A percentile compares a stretch with the other conserved stretches of the same genome.
These are phyloP conservation scores for Smutsia gigantea DNA, from an alignment of 2,797 vertebrate genomes.

Conservation along the genomic window DNA sequence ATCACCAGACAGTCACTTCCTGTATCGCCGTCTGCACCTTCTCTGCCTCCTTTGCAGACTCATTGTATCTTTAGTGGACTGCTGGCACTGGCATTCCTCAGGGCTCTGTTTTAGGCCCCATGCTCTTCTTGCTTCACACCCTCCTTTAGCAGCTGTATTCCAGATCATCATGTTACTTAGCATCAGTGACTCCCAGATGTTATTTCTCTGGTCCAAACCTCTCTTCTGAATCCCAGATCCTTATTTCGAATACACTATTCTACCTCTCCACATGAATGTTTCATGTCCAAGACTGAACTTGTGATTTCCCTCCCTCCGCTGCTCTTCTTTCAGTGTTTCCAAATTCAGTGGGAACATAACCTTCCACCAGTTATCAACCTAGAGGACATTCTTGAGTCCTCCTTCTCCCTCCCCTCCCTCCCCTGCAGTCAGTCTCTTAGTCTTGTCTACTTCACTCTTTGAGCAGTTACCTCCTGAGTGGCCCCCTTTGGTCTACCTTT, in stretches of 20 bases:
- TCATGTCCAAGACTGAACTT: background rate
- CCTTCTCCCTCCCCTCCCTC: too few species aligned
- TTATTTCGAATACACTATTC: background rate
- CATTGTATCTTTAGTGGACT: background rate
- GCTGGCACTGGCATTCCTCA: rapidly evolving
- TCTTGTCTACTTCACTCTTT: background rate
- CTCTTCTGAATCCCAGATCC: background rate
- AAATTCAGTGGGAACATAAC: background rate
- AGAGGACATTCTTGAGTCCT: background rate
- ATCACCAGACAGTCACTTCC: background rate
- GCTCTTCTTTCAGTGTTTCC: background rate
- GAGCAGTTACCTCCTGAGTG: background rate
- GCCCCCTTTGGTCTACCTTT: background rate
- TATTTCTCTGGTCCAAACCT: background rate
- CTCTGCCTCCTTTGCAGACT: background rate
- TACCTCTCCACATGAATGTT: background rate
- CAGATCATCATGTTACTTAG: background rate
- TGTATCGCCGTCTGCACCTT: background rate
- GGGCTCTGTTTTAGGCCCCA: background rate
- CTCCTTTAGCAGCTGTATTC: background rate
- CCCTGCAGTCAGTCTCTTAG: background rate
- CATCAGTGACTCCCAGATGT: background rate
- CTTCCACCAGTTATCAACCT: background rate
- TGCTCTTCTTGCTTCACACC: background rate
- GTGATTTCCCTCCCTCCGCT: background rate